Conservation (phyloP, 2,888 invertebrate genomes). For the Eristalinus sepulchralis region DNA sequence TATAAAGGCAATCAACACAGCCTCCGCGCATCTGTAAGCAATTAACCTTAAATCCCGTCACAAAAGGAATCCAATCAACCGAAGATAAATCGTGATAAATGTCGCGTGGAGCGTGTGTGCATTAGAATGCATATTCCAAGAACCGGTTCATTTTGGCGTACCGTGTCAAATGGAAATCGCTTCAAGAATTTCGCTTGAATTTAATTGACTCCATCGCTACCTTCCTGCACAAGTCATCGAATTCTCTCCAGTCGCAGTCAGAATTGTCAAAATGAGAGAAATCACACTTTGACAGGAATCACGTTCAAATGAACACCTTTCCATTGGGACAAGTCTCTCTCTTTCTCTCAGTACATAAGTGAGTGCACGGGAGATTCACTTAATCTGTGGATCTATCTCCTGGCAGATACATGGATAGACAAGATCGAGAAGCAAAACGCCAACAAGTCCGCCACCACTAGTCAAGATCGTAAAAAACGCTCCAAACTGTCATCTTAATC, state of each 20-base stretch:
- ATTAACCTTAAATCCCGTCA: background rate
- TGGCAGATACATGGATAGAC: background rate
- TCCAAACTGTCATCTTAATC: constrained; percentile 32
- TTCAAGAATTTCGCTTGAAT: constrained; percentile 9
- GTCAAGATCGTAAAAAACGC: constrained; percentile 12
- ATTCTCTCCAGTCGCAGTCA: background rate
- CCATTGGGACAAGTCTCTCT: no score
- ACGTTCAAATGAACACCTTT: no score
- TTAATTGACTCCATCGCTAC: background rate
- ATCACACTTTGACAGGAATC: background rate
- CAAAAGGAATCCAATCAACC: background rate
- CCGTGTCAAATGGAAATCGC: constrained; percentile 18
- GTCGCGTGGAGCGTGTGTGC: constrained; percentile 1
- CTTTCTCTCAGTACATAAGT: background rate
- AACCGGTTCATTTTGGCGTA: constrained; percentile 14
- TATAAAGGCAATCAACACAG: background rate
- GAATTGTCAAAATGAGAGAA: background rate
- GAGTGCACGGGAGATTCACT: background rate
- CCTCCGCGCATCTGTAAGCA: background rate
- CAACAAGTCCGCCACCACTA: background rate
- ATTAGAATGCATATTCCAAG: constrained; percentile 3
- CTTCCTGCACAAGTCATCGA: background rate
- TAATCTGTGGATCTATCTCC: background rate
- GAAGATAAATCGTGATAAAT: constrained; percentile 9
- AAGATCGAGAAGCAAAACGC: constrained; percentile 8